phyloP scores from a whole-genome alignment of 2,797 vertebrate species.

The Cygnus olor region DNA sequence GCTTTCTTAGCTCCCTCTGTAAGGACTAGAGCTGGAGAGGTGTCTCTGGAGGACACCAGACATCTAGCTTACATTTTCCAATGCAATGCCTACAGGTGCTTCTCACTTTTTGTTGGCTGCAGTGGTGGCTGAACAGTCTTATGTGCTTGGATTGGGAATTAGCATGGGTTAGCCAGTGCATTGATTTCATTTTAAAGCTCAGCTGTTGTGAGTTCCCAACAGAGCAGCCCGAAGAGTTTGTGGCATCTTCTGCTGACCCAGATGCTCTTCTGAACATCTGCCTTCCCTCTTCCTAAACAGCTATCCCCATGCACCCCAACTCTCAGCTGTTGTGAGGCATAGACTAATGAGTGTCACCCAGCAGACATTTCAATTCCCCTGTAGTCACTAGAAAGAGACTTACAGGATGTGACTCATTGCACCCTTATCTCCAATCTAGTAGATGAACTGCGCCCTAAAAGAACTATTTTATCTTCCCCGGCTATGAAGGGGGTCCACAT shows the following conservation, averaged over 20 bases:
- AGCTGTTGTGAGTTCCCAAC: background rate
- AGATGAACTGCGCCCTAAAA: background rate
- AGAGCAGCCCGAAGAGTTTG: background rate
- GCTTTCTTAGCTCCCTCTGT: background rate
- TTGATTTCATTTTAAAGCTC: background rate
- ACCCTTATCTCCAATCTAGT: background rate
- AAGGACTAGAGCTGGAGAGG: background rate
- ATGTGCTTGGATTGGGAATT: background rate
- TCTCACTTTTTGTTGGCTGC: background rate
- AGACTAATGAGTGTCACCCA: background rate
- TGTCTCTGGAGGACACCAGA: background rate
- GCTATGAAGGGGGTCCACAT: background rate
- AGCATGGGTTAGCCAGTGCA: background rate
- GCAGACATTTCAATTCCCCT: background rate
- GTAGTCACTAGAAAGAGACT: background rate
- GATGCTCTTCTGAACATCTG: background rate
- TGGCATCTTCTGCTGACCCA: background rate
- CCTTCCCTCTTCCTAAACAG: background rate
- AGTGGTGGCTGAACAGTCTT: background rate
- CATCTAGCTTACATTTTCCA: background rate
- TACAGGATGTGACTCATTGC: background rate
- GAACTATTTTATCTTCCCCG: background rate
- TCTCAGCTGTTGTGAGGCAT: background rate
- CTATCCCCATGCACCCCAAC: background rate
- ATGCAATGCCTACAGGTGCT: background rate